Conservation (phyloP, 2,113 vertebrate species). For the Chaetura pelagica region DNA sequence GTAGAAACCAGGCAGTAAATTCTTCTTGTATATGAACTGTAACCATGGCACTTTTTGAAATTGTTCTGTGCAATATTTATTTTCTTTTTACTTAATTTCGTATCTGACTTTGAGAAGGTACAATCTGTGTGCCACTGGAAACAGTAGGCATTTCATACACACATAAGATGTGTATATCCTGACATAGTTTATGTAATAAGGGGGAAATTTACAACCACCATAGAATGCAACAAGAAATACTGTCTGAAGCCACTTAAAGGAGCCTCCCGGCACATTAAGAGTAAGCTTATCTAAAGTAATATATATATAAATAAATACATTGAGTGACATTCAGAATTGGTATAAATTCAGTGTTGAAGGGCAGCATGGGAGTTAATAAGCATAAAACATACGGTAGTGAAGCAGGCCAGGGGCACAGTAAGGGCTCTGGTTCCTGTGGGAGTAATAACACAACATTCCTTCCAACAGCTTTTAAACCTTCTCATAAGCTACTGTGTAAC, state of each 20-base stretch:
- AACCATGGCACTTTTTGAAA: background rate
- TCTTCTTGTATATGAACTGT: background rate
- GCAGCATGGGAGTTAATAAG: background rate
- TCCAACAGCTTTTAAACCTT: background rate
- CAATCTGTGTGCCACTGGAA: background rate
- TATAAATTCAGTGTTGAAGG: background rate
- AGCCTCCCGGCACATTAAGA: background rate
- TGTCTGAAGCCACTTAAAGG: background rate
- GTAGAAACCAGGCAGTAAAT: background rate
- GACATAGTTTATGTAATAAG: background rate
- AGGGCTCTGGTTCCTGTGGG: fast-evolving
- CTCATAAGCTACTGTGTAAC: background rate
- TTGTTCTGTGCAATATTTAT: background rate
- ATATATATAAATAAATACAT: background rate
- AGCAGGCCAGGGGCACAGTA: background rate
- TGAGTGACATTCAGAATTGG: background rate
- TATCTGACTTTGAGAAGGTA: background rate
- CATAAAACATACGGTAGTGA: background rate
- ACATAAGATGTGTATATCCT: background rate
- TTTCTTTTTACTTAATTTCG: background rate
- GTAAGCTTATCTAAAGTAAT: background rate
- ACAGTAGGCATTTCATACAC: background rate
- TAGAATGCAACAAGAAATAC: background rate
- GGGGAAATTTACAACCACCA: background rate
- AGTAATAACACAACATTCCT: background rate